Evolutionary conservation across 2,888 invertebrate genomes (phyloP).

Genomic region (Amiota mariae): DNA sequence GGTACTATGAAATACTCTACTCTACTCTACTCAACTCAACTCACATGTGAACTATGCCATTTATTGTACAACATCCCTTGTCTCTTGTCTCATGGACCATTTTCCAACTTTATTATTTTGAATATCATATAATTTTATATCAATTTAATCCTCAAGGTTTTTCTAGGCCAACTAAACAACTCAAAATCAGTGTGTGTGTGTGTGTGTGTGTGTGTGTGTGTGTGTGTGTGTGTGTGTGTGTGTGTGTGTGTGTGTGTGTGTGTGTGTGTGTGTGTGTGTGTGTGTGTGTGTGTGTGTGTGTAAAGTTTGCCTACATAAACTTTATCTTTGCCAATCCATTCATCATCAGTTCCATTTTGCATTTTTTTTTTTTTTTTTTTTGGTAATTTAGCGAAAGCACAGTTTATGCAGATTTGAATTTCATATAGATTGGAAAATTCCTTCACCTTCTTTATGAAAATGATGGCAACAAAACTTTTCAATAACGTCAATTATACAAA

Average conservation of each 20-base stretch:
- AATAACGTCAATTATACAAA: conserved; percentile 19
- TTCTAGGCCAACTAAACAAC: background rate
- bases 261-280: too few relatives aligned
- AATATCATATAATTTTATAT: background rate
- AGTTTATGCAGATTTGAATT: background rate
- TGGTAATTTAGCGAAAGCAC: background rate
- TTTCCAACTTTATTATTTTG: too few relatives aligned
- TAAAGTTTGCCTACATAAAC: too few relatives aligned
- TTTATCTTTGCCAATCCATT: too few relatives aligned
- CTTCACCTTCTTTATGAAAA: background rate
- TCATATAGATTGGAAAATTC: background rate
- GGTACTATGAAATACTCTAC: too few relatives aligned
- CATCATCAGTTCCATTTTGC: too few relatives aligned
- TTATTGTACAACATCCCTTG: too few relatives aligned
- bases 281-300: too few relatives aligned
- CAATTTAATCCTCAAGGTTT: background rate
- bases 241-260: too few relatives aligned
- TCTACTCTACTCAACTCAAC: background rate
- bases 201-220: too few relatives aligned
- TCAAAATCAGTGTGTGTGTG: background rate
- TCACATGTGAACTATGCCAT: background rate
- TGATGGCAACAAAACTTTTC: background rate
- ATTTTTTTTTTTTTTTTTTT: background rate
- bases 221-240: too few relatives aligned
- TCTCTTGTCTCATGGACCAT: too few relatives aligned